Base-by-base conservation (phyloP, 2,797 vertebrate genomes). In the Tachyglossus aculeatus region DNA sequence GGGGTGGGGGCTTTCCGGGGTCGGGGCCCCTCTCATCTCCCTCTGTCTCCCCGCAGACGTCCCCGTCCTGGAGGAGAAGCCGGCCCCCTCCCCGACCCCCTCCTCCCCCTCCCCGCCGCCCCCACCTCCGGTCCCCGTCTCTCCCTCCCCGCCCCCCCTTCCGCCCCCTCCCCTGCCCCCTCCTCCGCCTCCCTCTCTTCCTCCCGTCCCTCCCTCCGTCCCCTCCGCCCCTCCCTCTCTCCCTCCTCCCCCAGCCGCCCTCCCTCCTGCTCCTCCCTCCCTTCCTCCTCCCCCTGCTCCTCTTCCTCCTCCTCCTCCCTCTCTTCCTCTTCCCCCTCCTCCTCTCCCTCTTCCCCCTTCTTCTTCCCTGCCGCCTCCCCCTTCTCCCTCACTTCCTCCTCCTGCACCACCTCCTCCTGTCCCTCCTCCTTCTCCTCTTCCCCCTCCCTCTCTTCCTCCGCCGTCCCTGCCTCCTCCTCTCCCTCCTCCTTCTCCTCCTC, bases 21-120 rank as follows among this genome's bases (percentile, higher is more conserved):
- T 3, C 18, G 3, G 4, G 4, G 2, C 9, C 33, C 7, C 9
- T n/a, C 19, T 19, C 15, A 44, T 64, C 14, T 72, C 7, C 2
- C 5, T 25, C 13, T 7, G 56, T 21, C 63, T 19, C 2, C n/a
- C 22, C 55, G 12, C 33, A 86, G 84, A 86, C n/a, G 71, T 80
- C 64, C 80, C 77, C 1, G 32, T 86, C 38, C 64, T 86, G 63
- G 84, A 86, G 45, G 84, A 86, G 72, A 86, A 86, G 27, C 77
- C 77, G 9, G 83, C 81, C 3, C 77, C 79, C 34, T 69, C 85
- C 9, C 81, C 74, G 0, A 56, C 81, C n/a, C 61, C 79, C 0
- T 74, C 69, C 18, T 65, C 62, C 0, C 59, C 77, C 0, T 74
- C 79, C 12, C 74, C 55, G 58, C 81, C 61, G 1, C 73, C 32